Base-by-base conservation (phyloP, 2,113 vertebrate genomes). In the Anser brachyrhynchus region DNA sequence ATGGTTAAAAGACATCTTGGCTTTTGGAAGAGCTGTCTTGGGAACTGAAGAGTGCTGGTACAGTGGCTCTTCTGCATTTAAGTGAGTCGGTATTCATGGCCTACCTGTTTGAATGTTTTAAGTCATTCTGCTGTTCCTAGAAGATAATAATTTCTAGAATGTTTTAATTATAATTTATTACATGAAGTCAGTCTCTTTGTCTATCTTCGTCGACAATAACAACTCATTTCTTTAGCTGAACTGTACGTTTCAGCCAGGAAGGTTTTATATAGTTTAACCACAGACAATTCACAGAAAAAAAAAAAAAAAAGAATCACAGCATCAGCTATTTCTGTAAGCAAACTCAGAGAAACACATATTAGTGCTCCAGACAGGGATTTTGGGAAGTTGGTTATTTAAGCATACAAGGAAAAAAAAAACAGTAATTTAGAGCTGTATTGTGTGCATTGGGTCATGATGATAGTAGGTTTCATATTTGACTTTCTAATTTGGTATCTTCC, bases 381-480 rank as follows among this genome's bases (percentile, higher is more conserved):
- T 13, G 74, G 71, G 91, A 94, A 93, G 84, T 69, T 74, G 66
- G 89, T 70, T 79, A 84, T 78, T 93, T 96, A 95, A 84, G 76
- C 92, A 72, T n/a, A 93, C 29, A 69, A 79, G 65, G 49, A 71
- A 75, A 72, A 84, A 90, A 81, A 79, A 29, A 20, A 72, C 39
- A 94, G 87, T 77, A 92, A 96, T 96, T 96, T 95, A 79, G 92
- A 89, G 37, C 58, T 92, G 73, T 87, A 83, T 67, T 85, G 66
- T 77, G 35, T 87, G 59, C 78, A 55, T 10, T 91, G 81, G 73
- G 74, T 95, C 59, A 70, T 28, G 87, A 80, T 96, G 89, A 96
- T 96, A 89, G 46, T 59, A 94, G 95, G 96, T 87, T 96, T 94
- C 55, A 52, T 94, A 58, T 94, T 93, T 91, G 59, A 71, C 81